A percentile compares a stretch with the other conserved stretches of the same genome.
These are phyloP conservation scores for Eledona agricola DNA, from an alignment of 2,888 invertebrate species.

Conservation along the genomic window DNA sequence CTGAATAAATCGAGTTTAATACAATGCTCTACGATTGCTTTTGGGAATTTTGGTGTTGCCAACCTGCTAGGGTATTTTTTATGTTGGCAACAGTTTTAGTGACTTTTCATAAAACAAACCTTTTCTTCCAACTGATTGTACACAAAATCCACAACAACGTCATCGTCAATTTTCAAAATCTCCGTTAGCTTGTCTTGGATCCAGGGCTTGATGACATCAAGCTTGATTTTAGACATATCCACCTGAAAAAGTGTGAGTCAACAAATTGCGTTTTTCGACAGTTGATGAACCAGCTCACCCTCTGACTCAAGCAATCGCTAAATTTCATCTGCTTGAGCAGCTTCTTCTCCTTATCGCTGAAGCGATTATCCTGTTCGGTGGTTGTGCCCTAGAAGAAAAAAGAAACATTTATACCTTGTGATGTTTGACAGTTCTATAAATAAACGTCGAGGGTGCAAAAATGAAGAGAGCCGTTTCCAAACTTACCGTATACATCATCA, in stretches of 20 bases:
- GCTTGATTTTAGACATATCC: conserved; percentile 97
- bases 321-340: conserved; percentile 99
- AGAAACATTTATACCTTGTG: conserved; percentile 28
- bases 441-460: conserved; percentile 27
- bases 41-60: too few relatives aligned
- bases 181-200: conserved; percentile 97
- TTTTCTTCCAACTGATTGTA: conserved; percentile 97
- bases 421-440: conserved; percentile 39
- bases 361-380: conserved; percentile 98
- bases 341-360: conserved; percentile 99
- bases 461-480: conserved; percentile 1
- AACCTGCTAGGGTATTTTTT: too few relatives aligned
- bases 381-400: conserved; percentile 91
- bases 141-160: conserved; percentile 98
- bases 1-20: conserved; percentile 63
- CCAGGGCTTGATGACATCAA: conserved; percentile 99
- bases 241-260: conserved; percentile 68
- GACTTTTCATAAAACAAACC: conserved; percentile 62
- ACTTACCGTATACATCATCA: conserved; percentile 60
- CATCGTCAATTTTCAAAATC: conserved; percentile 96
- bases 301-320: conserved; percentile 90
- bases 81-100: conserved; percentile 2
- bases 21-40: too few relatives aligned
- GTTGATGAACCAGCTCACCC: conserved; percentile 67
- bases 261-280: conserved; percentile 6